Percentiles rank a stretch among this genome's conserved stretches.
These are phyloP conservation scores for Phytoseiulus persimilis DNA, from an alignment of 2,888 invertebrate species.

Conservation along the genomic window DNA sequence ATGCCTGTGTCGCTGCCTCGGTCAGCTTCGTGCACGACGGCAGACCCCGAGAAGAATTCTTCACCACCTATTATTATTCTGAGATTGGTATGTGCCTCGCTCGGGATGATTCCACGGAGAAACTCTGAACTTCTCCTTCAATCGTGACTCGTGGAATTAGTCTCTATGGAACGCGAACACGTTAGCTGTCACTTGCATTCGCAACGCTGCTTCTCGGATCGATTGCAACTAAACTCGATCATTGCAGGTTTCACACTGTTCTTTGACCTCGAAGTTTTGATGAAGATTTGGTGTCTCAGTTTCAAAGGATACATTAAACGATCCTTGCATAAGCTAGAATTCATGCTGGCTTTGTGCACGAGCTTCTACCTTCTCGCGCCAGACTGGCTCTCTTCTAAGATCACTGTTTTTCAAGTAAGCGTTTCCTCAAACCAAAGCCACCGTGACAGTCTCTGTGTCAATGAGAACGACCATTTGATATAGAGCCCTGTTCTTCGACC, in stretches of 20 bases:
- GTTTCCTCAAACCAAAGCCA: too few species aligned
- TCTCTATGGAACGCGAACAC: too few species aligned
- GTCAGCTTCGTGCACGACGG: slow-evolving; percentile 89
- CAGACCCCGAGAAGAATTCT: slow-evolving; percentile 59
- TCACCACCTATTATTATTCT: slow-evolving; percentile 83
- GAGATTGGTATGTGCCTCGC: slow-evolving; percentile 57
- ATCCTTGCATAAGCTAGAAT: slow-evolving; percentile 93
- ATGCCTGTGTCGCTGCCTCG: slow-evolving; percentile 90
- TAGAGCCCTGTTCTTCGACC: too few species aligned
- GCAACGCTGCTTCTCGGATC: too few species aligned
- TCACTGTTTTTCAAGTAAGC: slow-evolving; percentile 87
- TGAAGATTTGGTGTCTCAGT: slow-evolving; percentile 95
- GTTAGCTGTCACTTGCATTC: too few species aligned
- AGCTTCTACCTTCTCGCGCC: slow-evolving; percentile 84
- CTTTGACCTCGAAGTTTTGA: slow-evolving; percentile 82
- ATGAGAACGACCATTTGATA: too few species aligned
- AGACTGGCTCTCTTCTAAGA: slow-evolving; percentile 58
- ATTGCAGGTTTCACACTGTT: slow-evolving; percentile 74
- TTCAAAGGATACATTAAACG: slow-evolving; percentile 90
- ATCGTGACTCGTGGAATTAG: too few species aligned
- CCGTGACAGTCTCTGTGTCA: too few species aligned
- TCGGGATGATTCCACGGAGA: not conserved
- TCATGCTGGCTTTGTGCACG: slow-evolving; percentile 83
- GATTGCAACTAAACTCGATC: too few species aligned
- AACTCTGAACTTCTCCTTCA: not conserved